Percentiles rank a stretch among this genome's conserved stretches.
phyloP scores from a whole-genome alignment of 1,140 invertebrate species.

The Trissolcus basalis region DNA sequence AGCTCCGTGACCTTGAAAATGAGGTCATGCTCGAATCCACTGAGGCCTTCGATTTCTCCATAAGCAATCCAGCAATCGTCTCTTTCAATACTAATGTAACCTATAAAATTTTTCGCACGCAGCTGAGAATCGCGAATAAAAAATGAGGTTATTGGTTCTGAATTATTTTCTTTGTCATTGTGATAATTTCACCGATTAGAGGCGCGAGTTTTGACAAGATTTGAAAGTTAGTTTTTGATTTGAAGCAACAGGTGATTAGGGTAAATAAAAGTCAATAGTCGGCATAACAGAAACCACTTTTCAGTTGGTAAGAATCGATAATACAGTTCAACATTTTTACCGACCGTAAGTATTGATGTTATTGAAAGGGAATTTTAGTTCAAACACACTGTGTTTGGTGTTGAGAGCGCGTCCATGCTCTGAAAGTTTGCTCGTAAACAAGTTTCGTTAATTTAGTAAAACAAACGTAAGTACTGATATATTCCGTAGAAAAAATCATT shows the following conservation, averaged over 20 bases:
- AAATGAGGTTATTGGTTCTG: no score
- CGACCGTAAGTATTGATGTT: background rate
- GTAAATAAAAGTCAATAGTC: no score
- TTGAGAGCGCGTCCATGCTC: slow-evolving; percentile 19
- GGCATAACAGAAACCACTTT: no score
- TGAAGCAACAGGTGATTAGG: no score
- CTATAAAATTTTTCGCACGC: no score
- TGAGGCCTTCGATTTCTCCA: slow-evolving; percentile 15
- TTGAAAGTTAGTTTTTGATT: no score
- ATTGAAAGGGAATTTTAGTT: background rate
- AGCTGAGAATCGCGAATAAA: no score
- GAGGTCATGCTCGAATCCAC: slow-evolving; percentile 40
- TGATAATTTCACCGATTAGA: no score
- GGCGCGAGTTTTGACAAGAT: no score
- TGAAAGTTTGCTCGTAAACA: slow-evolving; percentile 16
- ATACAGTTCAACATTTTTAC: background rate
- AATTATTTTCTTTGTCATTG: no score
- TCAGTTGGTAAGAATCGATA: no score
- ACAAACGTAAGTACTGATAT: slow-evolving; percentile 17
- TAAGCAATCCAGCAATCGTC: background rate
- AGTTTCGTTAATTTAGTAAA: slow-evolving; percentile 13
- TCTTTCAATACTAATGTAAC: no score
- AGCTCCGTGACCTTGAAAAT: slow-evolving; percentile 39
- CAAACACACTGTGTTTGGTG: background rate
- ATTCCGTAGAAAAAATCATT: background rate